Evolutionary conservation across 2,113 vertebrate species (phyloP), one percentile per base, ranked within the genome.

Genomic region (Fulmarus glacialis): DNA sequence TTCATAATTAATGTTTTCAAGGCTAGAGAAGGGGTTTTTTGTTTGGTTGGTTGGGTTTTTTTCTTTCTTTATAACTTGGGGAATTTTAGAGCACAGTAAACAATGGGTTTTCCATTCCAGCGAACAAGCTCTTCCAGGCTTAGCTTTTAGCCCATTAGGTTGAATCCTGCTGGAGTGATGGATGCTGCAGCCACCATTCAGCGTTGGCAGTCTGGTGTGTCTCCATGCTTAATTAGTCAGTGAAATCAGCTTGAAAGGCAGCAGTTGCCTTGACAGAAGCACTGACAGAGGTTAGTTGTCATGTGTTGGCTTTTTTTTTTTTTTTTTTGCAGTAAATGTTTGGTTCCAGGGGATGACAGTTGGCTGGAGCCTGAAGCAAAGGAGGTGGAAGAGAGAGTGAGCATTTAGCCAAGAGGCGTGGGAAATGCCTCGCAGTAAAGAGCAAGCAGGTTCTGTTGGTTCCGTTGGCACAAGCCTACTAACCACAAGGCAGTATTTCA

Each of bases 161-260:
- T 93, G 71, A 89, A 80, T 67, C 38, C 81, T 97, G 48, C 45
- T 84, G 62, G n/a, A 87, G 66, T 93, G 95, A 91, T 68, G 66
- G 84, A 90, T 95, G 91, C 70, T 77, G 83, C 78, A 90, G 3
- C 78, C 45, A 67, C 89, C 81, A 30, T 50, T 87, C 73, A 58
- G 11, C 50, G 67, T 20, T 73, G 66, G 55, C 89, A 95, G 52
- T 40, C 87, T 94, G 87, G 78, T 95, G 81, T 90, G 50, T 59
- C 79, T 94, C 70, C 42, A 82, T 90, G 93, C 78, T 91, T 96
- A 87, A 95, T 93, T 97, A 96, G 77, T 47, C 66, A 73, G 85
- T 40, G 91, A 95, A 94, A 97, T 96, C 81, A 90, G 32, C 79
- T 80, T 90, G 63, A 96, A 93, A 95, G 89, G 48, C 78, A 96